A percentile compares a stretch with the other conserved stretches of the same genome.
phyloP scores from a whole-genome alignment of 1,140 invertebrate species.

The Monochamus saltuarius region DNA sequence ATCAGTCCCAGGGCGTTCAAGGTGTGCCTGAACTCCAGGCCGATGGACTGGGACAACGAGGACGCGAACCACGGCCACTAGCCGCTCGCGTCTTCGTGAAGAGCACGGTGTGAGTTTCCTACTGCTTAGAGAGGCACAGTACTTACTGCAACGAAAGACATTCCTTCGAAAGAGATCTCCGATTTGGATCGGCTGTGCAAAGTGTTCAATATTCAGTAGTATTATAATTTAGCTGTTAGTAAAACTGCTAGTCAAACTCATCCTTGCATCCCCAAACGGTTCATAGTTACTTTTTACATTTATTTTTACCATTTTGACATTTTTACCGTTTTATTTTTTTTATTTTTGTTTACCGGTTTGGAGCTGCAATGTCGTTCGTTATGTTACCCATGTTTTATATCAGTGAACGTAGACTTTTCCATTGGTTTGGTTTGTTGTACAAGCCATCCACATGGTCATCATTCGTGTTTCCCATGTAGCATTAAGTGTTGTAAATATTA shows the following conservation, averaged over 20 bases:
- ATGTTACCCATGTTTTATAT: conserved; percentile 12
- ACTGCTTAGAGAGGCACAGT: conserved; percentile 37
- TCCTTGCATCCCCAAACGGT: conserved; percentile 29
- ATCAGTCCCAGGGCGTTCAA: conserved; percentile 75
- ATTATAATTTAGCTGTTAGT: conserved; percentile 24
- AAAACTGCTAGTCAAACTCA: conserved; percentile 42
- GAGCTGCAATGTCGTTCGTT: conserved; percentile 18
- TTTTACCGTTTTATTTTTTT: conserved; percentile 1
- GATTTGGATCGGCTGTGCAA: conserved; percentile 46
- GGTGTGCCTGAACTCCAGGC: conserved; percentile 65
- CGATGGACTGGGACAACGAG: conserved; percentile 53
- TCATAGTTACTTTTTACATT: conserved; percentile 17
- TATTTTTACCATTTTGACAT: conserved; percentile 36
- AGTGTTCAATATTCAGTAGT: conserved; percentile 46
- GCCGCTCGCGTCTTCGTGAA: conserved; percentile 7
- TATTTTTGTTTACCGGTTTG: conserved; percentile 27
- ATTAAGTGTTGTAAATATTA: conserved; percentile 22
- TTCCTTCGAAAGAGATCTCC: conserved; percentile 40
- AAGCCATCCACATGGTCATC: background rate
- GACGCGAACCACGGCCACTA: conserved; percentile 31
- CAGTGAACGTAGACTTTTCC: conserved; percentile 2
- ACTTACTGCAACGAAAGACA: conserved; percentile 34
- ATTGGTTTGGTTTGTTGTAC: conserved; percentile 4
- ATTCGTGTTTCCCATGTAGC: conserved; percentile 10
- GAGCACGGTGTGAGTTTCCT: conserved; percentile 49